A percentile compares a stretch with the other conserved stretches of the same genome.
These are phyloP conservation scores for Pungitius pungitius DNA, from an alignment of 2,113 vertebrate genomes.

Conservation along the genomic window DNA sequence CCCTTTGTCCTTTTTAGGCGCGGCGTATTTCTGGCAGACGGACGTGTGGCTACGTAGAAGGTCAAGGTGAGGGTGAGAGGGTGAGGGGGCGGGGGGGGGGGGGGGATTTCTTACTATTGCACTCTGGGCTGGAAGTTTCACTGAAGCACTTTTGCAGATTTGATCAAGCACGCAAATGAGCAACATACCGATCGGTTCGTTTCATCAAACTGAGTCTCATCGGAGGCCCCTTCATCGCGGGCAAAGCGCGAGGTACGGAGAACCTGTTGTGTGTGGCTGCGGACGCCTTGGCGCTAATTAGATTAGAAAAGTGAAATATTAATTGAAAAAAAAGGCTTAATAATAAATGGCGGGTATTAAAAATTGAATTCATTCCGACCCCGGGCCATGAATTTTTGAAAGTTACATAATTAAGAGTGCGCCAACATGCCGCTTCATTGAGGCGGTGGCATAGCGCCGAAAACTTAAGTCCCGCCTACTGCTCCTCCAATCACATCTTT, in stretches of 20 bases:
- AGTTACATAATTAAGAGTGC: constrained; percentile 69
- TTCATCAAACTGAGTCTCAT: background rate
- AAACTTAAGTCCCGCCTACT: constrained; percentile 41
- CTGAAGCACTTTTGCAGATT: background rate
- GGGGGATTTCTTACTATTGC: constrained; percentile 21
- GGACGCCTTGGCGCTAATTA: constrained; percentile 64
- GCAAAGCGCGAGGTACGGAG: constrained; percentile 51
- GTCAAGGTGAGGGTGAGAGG: too few relatives aligned
- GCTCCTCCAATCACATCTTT: constrained; percentile 30
- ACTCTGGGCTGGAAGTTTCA: constrained; percentile 19
- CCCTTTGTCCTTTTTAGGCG: too few relatives aligned
- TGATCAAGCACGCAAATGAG: constrained; percentile 25
- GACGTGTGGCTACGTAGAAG: background rate
- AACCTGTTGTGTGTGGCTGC: constrained; percentile 57
- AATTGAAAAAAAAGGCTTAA: constrained; percentile 70
- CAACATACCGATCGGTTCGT: constrained; percentile 10
- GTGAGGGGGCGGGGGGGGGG: too few relatives aligned
- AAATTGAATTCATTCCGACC: constrained; percentile 76
- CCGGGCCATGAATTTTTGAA: constrained; percentile 71
- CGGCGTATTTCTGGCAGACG: too few relatives aligned
- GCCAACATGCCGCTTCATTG: constrained; percentile 69
- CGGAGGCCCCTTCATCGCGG: background rate
- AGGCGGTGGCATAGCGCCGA: constrained; percentile 35
- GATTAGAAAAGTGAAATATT: constrained; percentile 80
- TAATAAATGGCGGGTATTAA: constrained; percentile 79